Evolutionary conservation across 2,113 vertebrate genomes (phyloP).

Genomic region (Octodon degus): DNA sequence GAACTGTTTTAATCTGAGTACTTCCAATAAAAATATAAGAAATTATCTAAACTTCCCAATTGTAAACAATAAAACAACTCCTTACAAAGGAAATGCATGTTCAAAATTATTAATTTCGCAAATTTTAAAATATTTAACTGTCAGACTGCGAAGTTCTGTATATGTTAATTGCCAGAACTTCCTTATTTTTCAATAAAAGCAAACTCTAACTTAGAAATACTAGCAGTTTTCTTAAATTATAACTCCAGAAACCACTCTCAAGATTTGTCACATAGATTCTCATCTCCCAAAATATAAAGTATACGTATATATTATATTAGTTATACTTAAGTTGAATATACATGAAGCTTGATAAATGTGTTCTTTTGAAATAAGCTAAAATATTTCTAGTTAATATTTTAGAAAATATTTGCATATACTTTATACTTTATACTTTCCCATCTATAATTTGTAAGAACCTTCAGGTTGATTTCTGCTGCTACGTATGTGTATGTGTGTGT

Average conservation of each 20-base stretch:
- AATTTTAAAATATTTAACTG: background rate
- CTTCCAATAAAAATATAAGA: background rate
- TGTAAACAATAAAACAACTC: constrained; percentile 28
- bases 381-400: background rate
- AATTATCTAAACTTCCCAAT: background rate
- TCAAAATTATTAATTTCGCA: constrained; percentile 27
- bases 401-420: background rate
- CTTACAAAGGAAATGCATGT: background rate
- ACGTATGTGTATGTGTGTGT: background rate
- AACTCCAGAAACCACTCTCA: constrained; percentile 47
- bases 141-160: background rate
- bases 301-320: constrained; percentile 32
- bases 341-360: background rate
- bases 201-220: background rate
- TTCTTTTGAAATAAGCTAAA: background rate
- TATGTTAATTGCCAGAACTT: background rate
- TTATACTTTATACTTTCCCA: background rate
- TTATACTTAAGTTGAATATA: background rate
- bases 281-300: constrained; percentile 16
- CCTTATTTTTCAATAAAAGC: background rate
- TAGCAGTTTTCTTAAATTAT: constrained; percentile 34
- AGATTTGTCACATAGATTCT: constrained; percentile 43
- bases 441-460: background rate
- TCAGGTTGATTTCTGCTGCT: background rate
- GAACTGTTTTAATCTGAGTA: background rate